Conservation (phyloP, 2,888 invertebrate species). For the Euproctis similis region DNA sequence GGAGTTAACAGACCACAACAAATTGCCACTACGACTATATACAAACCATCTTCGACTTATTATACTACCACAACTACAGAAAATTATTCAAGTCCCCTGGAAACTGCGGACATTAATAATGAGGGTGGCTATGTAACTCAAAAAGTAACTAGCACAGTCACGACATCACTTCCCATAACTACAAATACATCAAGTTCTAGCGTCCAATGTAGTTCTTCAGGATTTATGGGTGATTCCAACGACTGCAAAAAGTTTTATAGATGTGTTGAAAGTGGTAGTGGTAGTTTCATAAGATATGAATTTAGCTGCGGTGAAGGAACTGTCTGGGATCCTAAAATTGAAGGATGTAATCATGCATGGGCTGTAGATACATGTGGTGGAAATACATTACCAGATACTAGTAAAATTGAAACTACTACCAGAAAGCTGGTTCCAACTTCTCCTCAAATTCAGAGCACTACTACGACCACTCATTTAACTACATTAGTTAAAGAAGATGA, state of each 20-base stretch:
- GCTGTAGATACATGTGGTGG: conserved; percentile 54
- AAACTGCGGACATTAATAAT: conserved; percentile 20
- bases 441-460: conserved; percentile 12
- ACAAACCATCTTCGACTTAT: conserved; percentile 18
- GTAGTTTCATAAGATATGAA: conserved; percentile 74
- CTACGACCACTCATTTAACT: conserved; percentile 14
- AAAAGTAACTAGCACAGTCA: conserved; percentile 14
- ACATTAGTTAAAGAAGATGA: conserved; percentile 1
- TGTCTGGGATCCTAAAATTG: conserved; percentile 75
- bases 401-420: conserved; percentile 17
- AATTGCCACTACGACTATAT: conserved; percentile 12
- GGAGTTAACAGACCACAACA: conserved; percentile 11
- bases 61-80: conserved; percentile 15
- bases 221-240: conserved; percentile 77
- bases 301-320: conserved; percentile 82
- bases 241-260: conserved; percentile 79
- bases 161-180: conserved; percentile 10
- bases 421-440: conserved; percentile 8
- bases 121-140: conserved; percentile 28
- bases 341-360: conserved; percentile 76
- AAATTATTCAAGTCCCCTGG: conserved; percentile 14
- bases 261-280: conserved; percentile 79
- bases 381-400: conserved; percentile 8
- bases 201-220: conserved; percentile 54
- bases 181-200: conserved; percentile 3